Base-by-base conservation (phyloP, 2,113 vertebrate species). In the Micromys minutus region DNA sequence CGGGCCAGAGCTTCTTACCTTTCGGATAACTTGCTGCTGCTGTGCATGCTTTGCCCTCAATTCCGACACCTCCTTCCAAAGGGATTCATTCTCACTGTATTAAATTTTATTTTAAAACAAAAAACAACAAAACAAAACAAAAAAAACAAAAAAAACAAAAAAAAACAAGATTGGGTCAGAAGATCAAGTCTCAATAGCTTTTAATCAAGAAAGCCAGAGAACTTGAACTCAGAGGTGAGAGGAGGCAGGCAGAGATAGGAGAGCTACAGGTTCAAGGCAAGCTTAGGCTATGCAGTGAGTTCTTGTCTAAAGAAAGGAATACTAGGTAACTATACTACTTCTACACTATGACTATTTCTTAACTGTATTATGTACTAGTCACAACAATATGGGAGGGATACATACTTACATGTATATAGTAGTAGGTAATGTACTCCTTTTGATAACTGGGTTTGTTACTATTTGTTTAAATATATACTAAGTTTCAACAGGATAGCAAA, bases 11-110 rank as follows among this genome's bases (percentile, higher is more conserved):
- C 24, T 22, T 21, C 93, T 97, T 97, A 99, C 99, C 99, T 99
- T 99, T 91, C 99, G 98, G 97, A 99, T 99, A 95, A 99, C 99
- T 94, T 99, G 99, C 31, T 99, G 99, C 36, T 99, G 99, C 22
- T 99, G 98, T 45, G 98, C 95, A n/a, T 99, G 99, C 97, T 99
- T 99, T 97, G 99, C 98, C 95, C 99, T 98, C 96, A 99, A 98
- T 76, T 99, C 99, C 88, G 99, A 98, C 79, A 99, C 99, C 94
- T 99, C 99, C 57, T 99, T 99, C 99, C 99, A 99, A 93, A 99
- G 98, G 34, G 99, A 99, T 97, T 99, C 99, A 94, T 99, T 99
- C 96, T 99, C 99, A 97, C 99, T 99, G 95, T 90, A 94, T 90
- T 83, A 91, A 61, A 39, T 88, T 97, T 91, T 84, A 97, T 96